These are phyloP conservation scores for Merops nubicus DNA, from an alignment of 2,113 vertebrate species.

Conservation along the genomic window DNA sequence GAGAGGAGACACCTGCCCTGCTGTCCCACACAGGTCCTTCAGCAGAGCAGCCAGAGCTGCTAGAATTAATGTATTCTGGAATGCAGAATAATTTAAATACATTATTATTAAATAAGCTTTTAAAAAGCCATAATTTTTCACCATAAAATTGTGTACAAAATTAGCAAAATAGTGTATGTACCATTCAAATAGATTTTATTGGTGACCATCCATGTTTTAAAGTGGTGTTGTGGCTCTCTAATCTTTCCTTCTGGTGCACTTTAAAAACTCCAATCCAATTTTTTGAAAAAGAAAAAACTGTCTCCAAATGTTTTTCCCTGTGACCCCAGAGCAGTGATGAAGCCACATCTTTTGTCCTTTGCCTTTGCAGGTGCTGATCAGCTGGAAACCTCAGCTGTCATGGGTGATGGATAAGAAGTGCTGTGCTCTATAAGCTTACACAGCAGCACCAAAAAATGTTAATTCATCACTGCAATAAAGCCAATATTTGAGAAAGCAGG, in stretches of 20 bases:
- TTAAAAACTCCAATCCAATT: background rate
- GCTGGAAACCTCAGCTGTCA: background rate
- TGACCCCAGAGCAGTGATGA: background rate
- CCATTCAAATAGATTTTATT: background rate
- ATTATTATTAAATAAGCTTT: background rate
- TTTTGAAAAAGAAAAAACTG: background rate
- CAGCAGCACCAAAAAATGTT: background rate
- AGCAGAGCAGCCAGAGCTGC: background rate
- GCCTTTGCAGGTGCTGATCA: background rate
- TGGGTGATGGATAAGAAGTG: background rate
- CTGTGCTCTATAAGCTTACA: background rate
- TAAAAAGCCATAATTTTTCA: background rate
- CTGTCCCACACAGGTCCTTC: background rate
- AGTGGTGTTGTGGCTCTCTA: background rate
- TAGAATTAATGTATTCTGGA: background rate
- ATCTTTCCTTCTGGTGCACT: background rate
- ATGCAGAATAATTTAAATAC: background rate
- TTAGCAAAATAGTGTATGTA: background rate
- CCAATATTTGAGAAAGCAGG: background rate
- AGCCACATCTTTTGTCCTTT: background rate
- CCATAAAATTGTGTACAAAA: background rate
- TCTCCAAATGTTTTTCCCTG: background rate
- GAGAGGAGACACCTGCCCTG: background rate
- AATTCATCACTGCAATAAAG: background rate
- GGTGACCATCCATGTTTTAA: background rate